Percentiles rank a stretch among this genome's conserved stretches.
These are phyloP conservation scores for Drosophila peninsularis DNA, from an alignment of 2,888 invertebrate genomes.

Conservation along the genomic window DNA sequence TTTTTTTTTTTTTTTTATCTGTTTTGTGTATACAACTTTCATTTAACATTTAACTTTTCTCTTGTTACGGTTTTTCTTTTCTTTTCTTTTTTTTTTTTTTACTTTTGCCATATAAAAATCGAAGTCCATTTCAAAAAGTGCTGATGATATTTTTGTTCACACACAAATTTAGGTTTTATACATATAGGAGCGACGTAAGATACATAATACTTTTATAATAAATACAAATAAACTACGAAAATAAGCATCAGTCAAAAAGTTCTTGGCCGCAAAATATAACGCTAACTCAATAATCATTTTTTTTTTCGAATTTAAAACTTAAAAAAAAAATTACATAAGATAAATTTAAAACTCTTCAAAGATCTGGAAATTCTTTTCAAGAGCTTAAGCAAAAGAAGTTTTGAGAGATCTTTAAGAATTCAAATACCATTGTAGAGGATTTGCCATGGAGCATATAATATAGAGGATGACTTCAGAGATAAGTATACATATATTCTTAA, in stretches of 20 bases:
- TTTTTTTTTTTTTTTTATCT: constrained; percentile 26
- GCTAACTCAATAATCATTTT: constrained; percentile 11
- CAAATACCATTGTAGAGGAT: constrained; percentile 1
- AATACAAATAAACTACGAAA: constrained; percentile 74
- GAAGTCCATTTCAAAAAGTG: constrained; percentile 85
- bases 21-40: constrained; percentile 59
- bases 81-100: constrained; percentile 41
- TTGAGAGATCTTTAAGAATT: constrained; percentile 10
- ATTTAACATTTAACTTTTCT: constrained; percentile 39
- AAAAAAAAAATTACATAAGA: constrained; percentile 17
- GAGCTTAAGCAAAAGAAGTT: constrained; percentile 12
- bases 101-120: constrained; percentile 81
- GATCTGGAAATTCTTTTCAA: constrained; percentile 26
- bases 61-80: constrained; percentile 24
- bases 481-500: background rate
- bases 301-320: constrained; percentile 20
- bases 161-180: constrained; percentile 80
- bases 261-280: constrained; percentile 81
- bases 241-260: constrained; percentile 84
- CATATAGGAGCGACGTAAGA: constrained; percentile 75
- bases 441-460: background rate
- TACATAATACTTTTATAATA: constrained; percentile 69
- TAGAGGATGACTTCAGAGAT: background rate
- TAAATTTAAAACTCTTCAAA: constrained; percentile 10
- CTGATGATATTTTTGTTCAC: constrained; percentile 85